Percentiles rank a stretch among this genome's conserved stretches.
phyloP scores from a whole-genome alignment of 2,797 vertebrate genomes.

The Halcyon leucocephala region DNA sequence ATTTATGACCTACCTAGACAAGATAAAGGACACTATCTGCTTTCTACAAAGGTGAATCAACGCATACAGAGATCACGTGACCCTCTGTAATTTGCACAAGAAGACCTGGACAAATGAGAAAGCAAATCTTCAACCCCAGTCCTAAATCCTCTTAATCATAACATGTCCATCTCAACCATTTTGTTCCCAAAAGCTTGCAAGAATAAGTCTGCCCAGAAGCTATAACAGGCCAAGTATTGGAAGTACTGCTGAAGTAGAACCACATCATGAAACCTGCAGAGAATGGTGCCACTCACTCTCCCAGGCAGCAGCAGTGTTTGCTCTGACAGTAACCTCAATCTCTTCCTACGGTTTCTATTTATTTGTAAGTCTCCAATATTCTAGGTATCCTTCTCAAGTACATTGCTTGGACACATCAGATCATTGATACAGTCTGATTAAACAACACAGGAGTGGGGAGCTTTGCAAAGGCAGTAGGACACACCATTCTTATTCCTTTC shows the following conservation, averaged over 20 bases:
- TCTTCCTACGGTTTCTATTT: not conserved
- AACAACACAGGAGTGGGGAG: accelerated
- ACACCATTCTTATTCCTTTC: accelerated
- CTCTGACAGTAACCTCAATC: not conserved
- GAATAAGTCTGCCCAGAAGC: not conserved
- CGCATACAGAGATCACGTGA: not conserved
- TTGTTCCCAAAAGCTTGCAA: not conserved
- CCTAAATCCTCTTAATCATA: not conserved
- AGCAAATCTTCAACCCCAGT: not conserved
- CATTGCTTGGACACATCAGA: not conserved
- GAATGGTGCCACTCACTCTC: not conserved
- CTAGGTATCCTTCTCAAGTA: not conserved
- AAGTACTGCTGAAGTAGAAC: not conserved
- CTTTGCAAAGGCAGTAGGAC: not conserved
- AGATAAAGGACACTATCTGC: not conserved
- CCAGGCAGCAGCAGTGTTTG: not conserved
- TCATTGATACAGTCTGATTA: not conserved
- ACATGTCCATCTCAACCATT: not conserved
- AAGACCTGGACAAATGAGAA: not conserved
- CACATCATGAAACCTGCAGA: not conserved
- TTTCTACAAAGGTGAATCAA: not conserved
- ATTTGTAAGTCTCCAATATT: not conserved
- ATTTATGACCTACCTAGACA: not conserved
- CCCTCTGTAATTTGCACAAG: not conserved
- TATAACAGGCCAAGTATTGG: not conserved